A percentile compares a stretch with the other conserved stretches of the same genome.
These are phyloP conservation scores for Otolemur garnettii DNA, from an alignment of 2,113 vertebrate genomes.

Conservation along the genomic window DNA sequence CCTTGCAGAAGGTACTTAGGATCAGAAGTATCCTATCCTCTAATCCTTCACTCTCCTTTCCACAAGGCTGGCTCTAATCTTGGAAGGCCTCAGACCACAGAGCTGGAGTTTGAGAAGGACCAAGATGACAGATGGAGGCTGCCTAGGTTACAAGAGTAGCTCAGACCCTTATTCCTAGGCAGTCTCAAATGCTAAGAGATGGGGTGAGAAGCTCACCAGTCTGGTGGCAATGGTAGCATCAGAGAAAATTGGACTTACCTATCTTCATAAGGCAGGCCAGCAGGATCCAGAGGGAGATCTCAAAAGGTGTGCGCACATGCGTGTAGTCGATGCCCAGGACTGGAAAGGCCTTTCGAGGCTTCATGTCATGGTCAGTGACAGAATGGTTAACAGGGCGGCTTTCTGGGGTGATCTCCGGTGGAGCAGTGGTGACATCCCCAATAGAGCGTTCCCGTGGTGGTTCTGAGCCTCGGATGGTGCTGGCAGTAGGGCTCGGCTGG, in stretches of 20 bases:
- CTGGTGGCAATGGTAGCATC: not conserved
- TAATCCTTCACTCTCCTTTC: not conserved
- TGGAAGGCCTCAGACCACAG: not conserved
- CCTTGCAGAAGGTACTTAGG: not conserved
- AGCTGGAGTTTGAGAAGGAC: slow-evolving; percentile 31
- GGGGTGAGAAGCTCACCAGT: not conserved
- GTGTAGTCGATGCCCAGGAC: slow-evolving; percentile 92
- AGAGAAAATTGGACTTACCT: slow-evolving; percentile 88
- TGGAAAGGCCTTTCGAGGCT: slow-evolving; percentile 91
- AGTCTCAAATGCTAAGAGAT: not conserved
- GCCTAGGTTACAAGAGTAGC: not conserved
- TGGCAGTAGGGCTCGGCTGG: slow-evolving; percentile 82
- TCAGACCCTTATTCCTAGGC: not conserved
- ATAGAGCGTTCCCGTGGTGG: slow-evolving; percentile 47
- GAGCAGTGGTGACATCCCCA: slow-evolving; percentile 86
- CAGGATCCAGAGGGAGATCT: slow-evolving; percentile 96
- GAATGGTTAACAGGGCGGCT: slow-evolving; percentile 83
- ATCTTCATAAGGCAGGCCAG: slow-evolving; percentile 98
- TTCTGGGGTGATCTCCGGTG: slow-evolving; percentile 75
- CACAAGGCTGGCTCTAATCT: not conserved
- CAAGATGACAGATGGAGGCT: slow-evolving; percentile 1
- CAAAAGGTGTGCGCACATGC: slow-evolving; percentile 91
- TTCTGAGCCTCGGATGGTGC: slow-evolving; percentile 69
- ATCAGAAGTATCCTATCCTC: not conserved
- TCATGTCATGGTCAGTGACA: slow-evolving; percentile 57